Conservation (phyloP, 1,140 invertebrate species). For the Metopolophium dirhodum region DNA sequence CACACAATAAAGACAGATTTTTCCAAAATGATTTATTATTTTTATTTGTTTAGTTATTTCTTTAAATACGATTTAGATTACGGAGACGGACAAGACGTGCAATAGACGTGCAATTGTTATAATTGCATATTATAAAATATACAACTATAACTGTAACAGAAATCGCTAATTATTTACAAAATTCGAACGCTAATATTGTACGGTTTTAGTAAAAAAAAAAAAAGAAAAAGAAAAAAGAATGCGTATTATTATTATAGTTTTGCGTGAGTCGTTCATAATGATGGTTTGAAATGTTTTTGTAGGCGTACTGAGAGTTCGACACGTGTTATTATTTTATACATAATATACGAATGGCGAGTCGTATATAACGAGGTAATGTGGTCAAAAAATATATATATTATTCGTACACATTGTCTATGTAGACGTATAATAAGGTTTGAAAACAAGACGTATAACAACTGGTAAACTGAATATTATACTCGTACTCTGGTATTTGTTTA, state of each 20-base stretch:
- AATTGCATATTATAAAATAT: neutral
- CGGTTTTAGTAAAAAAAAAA: neutral
- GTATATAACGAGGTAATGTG: neutral
- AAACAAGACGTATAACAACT: neutral
- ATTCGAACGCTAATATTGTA: neutral
- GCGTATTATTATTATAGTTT: neutral
- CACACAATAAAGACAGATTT: neutral
- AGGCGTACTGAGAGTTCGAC: neutral
- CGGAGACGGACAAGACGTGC: neutral
- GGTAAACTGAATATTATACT: neutral
- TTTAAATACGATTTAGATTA: neutral
- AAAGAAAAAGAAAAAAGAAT: neutral
- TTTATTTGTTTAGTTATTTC: neutral
- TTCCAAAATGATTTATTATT: neutral
- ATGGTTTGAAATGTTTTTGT: neutral
- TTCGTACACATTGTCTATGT: neutral
- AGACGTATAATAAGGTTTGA: neutral
- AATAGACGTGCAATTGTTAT: neutral
- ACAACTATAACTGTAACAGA: neutral
- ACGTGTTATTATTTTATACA: neutral
- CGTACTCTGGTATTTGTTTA: neutral
- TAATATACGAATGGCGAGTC: neutral
- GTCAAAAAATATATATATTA: neutral
- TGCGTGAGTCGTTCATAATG: neutral
- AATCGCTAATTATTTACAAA: neutral